phyloP scores from a whole-genome alignment of 1,140 invertebrate species.

The Eriocheir sinensis region DNA sequence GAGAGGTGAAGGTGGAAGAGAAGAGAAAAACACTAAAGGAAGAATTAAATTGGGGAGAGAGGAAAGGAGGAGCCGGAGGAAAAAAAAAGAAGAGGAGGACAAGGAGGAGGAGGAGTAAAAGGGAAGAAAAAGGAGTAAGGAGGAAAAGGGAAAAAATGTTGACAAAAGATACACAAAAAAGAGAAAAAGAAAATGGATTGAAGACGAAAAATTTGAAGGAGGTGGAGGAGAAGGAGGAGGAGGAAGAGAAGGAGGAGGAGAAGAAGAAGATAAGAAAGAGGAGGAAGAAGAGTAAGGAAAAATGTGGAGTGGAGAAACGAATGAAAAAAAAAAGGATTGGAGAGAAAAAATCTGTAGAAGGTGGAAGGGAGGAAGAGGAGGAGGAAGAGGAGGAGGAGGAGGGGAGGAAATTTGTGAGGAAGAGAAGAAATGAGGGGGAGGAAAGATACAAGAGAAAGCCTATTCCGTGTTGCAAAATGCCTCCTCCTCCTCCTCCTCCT shows the following conservation, averaged over 20 bases:
- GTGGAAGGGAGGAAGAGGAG: background rate
- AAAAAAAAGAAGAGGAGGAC: background rate
- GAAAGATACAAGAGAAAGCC: too few relatives aligned
- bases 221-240: background rate
- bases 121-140: background rate
- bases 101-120: background rate
- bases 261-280: background rate
- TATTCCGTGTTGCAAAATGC: too few relatives aligned
- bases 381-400: background rate
- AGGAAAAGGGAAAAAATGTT: background rate
- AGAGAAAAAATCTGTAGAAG: background rate
- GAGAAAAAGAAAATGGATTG: background rate
- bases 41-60: too few relatives aligned
- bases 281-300: background rate
- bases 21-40: too few relatives aligned
- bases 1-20: too few relatives aligned
- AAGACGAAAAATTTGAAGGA: background rate
- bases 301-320: background rate
- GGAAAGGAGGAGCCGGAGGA: background rate
- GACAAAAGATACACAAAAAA: too few relatives aligned
- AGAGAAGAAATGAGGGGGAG: background rate
- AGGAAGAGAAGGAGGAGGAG: background rate
- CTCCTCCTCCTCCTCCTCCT: too few relatives aligned
- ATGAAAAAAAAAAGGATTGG: background rate
- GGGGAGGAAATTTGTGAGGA: too few relatives aligned